Percentiles rank a stretch among this genome's conserved stretches.
These are phyloP conservation scores for Sisyra nigra DNA, from an alignment of 2,888 invertebrate species.

Conservation along the genomic window DNA sequence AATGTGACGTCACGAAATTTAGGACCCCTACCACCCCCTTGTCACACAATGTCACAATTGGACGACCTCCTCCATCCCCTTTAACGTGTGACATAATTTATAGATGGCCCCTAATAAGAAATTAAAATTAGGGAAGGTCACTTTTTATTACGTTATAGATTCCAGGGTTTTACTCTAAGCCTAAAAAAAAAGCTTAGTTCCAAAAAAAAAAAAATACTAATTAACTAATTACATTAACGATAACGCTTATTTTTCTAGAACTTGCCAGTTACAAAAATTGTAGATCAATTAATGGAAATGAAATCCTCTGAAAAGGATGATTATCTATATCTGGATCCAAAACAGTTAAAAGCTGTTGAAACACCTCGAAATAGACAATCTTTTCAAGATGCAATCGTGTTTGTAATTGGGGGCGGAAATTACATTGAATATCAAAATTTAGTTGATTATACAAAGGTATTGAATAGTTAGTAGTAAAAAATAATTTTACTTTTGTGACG, in stretches of 20 bases:
- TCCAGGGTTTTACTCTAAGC: no score
- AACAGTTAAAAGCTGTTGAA: constrained; percentile 64
- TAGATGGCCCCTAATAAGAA: no score
- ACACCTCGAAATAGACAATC: constrained; percentile 46
- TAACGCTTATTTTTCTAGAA: constrained; percentile 42
- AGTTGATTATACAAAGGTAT: constrained; percentile 79
- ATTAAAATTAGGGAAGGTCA: no score
- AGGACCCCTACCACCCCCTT: no score
- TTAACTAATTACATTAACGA: no score
- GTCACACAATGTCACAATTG: no score
- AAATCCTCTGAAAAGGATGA: constrained; percentile 70
- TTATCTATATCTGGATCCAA: constrained; percentile 89
- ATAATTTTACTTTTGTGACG: not conserved
- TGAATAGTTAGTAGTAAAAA: not conserved
- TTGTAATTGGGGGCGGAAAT: constrained; percentile 87
- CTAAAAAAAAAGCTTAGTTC: no score
- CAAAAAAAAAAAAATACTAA: no score
- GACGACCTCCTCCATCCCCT: no score
- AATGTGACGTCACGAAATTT: no score
- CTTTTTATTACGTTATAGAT: no score
- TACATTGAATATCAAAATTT: constrained; percentile 99
- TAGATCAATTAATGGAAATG: constrained; percentile 76
- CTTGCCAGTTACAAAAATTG: constrained; percentile 83
- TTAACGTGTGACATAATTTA: no score
- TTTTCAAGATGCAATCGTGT: constrained; percentile 80